Base-by-base conservation (phyloP, 2,888 invertebrate species). In the Amaurobius ferox region DNA sequence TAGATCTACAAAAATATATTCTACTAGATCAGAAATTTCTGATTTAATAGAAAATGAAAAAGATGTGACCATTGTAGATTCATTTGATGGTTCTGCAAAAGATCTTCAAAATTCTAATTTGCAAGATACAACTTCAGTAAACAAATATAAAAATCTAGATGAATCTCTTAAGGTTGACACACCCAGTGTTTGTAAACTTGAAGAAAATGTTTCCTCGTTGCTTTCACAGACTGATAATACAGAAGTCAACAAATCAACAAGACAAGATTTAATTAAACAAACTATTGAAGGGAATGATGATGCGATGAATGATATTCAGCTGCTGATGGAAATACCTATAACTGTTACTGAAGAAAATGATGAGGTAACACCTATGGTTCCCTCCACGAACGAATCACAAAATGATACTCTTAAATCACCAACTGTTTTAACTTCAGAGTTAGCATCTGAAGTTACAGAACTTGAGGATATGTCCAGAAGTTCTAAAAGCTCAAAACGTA, bases 281-380 rank as follows among this genome's bases (percentile, higher is more conserved):
- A 9, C 2, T 2, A 5, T 23, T 23, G 16, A 55, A 55, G 16
- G 11, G 5, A 55, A n/a, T 16, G 55, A n/a, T 55, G 2, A 6
- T 23, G 5, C 23, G 2, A 11, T 55, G 11, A 55, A 11, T 55
- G 55, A 55, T 55, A 55, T 55, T 55, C 55, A 55, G 23, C 23
- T 23, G 5, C 29, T 80, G 5, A 19, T 80, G n/a, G 72, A 80
- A 28, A 80, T 66, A 26, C 80, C 80, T 29, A 73, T 80, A 2
- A 80, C 67, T 61, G 66, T 80, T 19, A 73, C 73, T 23, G 80
- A 80, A 55, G 80, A 80, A 23, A 16, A 7, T 9, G n/a, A 44
- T 9, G 44, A 44, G 6, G 16, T 16, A 44, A 16, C 55, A 55
- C 23, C 55, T 1, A 23, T 5, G 2, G 19, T 6, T 23, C 5